These are phyloP conservation scores for Uria aalge DNA, from an alignment of 2,113 vertebrate genomes.

Conservation along the genomic window DNA sequence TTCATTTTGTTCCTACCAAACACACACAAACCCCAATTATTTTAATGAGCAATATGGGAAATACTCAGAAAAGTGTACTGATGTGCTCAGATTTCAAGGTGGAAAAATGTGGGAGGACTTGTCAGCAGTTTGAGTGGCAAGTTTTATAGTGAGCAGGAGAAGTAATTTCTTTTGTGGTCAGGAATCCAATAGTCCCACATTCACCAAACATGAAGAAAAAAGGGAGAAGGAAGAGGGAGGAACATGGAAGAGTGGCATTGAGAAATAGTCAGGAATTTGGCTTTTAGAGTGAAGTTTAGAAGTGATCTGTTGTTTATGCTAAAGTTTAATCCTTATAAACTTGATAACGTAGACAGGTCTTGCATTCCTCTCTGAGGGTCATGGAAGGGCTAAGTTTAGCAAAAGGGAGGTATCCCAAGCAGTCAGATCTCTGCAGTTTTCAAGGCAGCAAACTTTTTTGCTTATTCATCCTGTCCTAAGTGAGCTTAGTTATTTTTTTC, in stretches of 20 bases:
- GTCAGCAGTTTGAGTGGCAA: slow-evolving; percentile 25
- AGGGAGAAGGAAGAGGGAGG: neutral
- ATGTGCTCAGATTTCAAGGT: slow-evolving; percentile 19
- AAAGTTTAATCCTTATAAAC: slow-evolving; percentile 58
- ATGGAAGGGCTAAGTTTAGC: slow-evolving; percentile 53
- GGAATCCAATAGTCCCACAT: slow-evolving; percentile 21
- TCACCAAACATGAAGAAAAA: neutral
- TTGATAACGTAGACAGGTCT: slow-evolving; percentile 50
- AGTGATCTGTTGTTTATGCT: slow-evolving; percentile 40
- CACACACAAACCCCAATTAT: neutral
- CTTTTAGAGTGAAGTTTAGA: slow-evolving; percentile 30
- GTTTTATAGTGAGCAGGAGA: slow-evolving; percentile 13
- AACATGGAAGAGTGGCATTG: neutral
- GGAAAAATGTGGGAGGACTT: slow-evolving; percentile 31
- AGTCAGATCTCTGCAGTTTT: neutral
- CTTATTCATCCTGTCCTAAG: neutral
- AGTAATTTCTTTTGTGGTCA: slow-evolving; percentile 49
- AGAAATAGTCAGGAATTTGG: slow-evolving; percentile 49
- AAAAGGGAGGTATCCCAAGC: neutral
- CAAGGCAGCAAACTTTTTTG: neutral
- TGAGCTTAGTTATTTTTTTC: neutral
- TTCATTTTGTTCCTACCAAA: slow-evolving; percentile 2
- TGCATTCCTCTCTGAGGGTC: slow-evolving; percentile 43
- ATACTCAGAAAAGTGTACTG: neutral
- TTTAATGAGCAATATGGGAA: slow-evolving; percentile 43